Evolutionary conservation across 2,888 invertebrate genomes (phyloP), one percentile per base, ranked within the genome.

Genomic region (Torymus texanus): DNA sequence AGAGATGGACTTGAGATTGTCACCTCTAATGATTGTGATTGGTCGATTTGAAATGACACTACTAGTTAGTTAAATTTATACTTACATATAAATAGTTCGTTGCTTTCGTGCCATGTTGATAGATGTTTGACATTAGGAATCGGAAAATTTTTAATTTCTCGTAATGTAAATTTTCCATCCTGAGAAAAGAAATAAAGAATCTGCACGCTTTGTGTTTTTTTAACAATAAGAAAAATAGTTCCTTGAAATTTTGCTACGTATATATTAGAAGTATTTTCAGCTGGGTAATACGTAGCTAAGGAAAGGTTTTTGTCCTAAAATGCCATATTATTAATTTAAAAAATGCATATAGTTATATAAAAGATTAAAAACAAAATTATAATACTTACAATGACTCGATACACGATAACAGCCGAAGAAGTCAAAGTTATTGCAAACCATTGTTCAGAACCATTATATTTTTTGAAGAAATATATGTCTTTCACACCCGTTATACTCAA

Each of bases 381-480:
- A 10, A 8, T n/a, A 70, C 68, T 80, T 66, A 80, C 80, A 5
- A 55, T 5, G 55, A 72, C 24, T 65, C 18, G 50, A 41, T 73
- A 66, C 8, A 74, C 62, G 11, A 41, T 63, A 2, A 74, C 10
- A 21, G 51, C 24, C 5, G 55, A 12, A 11, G 68, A 53, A 56
- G 67, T 78, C 12, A 81, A 53, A 1, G 18, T n/a, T 10, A 53
- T 56, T 50, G 12, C 51, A 18, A 75, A 80, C 65, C 72, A 63
- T 51, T 75, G 67, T 10, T 72, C 63, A 16, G 62, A 29, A 50
- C 51, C 62, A 18, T 53, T 73, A 1, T 53, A 53, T 29, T 29
- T 63, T 12, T 68, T 75, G 59, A 81, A 68, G 56, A 78, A 51
- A 67, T 51, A 2, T 0, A 78, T 14, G 16, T 81, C 81, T 58